Evolutionary conservation across 2,888 invertebrate genomes (phyloP).

Genomic region (Sesia apiformis): DNA sequence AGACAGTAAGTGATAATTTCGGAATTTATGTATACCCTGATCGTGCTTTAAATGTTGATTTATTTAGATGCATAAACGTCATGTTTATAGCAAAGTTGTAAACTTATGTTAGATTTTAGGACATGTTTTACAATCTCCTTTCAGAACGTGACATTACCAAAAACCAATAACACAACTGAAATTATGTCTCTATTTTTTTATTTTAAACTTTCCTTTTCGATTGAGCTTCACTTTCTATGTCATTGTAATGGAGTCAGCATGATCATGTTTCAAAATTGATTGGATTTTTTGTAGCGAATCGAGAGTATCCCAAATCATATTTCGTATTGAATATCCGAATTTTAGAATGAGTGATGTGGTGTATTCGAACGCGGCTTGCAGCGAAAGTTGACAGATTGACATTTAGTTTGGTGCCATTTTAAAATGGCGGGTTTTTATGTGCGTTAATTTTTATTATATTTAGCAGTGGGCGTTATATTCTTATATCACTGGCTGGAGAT

Average conservation of each 20-base stretch:
- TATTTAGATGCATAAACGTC: too few species aligned
- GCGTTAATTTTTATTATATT: too few species aligned
- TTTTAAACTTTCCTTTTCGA: constrained; percentile 21
- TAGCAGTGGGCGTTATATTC: too few species aligned
- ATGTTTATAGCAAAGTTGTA: too few species aligned
- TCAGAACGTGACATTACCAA: neutral
- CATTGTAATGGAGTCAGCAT: constrained; percentile 12
- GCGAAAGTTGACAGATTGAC: constrained; percentile 4
- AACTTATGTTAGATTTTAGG: neutral
- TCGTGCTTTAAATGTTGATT: too few species aligned
- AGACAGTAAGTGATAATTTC: too few species aligned
- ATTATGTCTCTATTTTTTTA: constrained; percentile 1
- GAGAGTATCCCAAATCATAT: constrained; percentile 1
- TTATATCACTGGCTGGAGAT: too few species aligned
- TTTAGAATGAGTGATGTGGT: constrained; percentile 11
- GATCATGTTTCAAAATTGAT: constrained; percentile 11
- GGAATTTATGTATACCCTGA: too few species aligned
- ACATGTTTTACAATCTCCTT: neutral
- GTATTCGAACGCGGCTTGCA: constrained; percentile 11
- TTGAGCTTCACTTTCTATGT: constrained; percentile 20
- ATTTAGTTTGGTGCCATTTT: too few species aligned
- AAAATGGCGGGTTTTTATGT: too few species aligned
- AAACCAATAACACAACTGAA: neutral
- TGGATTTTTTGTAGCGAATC: constrained; percentile 14
- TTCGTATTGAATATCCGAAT: constrained; percentile 3